phyloP scores from a whole-genome alignment of 2,797 vertebrate genomes.

The Phoxinus dragarum region DNA sequence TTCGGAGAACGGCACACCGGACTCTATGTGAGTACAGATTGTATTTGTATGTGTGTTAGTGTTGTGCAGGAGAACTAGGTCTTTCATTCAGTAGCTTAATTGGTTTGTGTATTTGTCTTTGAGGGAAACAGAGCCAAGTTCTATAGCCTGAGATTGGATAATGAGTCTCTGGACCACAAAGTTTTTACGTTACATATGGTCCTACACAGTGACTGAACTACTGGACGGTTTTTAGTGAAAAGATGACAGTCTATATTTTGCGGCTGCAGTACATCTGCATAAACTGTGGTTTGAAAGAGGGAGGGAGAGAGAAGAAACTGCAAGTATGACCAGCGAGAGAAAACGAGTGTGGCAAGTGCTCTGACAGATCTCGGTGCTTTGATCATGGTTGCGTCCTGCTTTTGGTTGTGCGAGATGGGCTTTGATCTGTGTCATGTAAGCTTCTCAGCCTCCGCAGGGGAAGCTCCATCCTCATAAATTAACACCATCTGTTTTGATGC shows the following conservation, averaged over 20 bases:
- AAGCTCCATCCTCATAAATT: conserved; percentile 69
- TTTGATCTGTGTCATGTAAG: conserved; percentile 66
- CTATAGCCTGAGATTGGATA: conserved; percentile 2
- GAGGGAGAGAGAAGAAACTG: neutral
- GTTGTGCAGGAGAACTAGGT: conserved; percentile 39
- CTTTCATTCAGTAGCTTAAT: conserved; percentile 69
- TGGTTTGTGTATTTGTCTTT: conserved; percentile 53
- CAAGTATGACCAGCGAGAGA: neutral
- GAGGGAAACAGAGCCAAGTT: conserved; percentile 55
- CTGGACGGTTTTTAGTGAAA: conserved; percentile 12
- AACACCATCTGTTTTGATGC: conserved; percentile 80
- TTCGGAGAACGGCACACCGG: conserved; percentile 91
- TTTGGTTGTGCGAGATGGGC: neutral
- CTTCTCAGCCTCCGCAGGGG: neutral
- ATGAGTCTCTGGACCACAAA: conserved; percentile 26
- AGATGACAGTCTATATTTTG: conserved; percentile 27
- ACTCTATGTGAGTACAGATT: conserved; percentile 90
- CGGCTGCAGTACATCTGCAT: conserved; percentile 7
- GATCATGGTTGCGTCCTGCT: conserved; percentile 4
- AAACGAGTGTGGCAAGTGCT: neutral
- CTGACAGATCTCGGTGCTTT: conserved; percentile 20
- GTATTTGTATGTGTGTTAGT: conserved; percentile 23
- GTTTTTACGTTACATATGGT: conserved; percentile 27
- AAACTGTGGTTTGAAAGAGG: conserved; percentile 30
- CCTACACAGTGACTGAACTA: conserved; percentile 26